These are phyloP conservation scores for Phylloscopus whistleri DNA, from an alignment of 2,113 vertebrate genomes.

Conservation along the genomic window DNA sequence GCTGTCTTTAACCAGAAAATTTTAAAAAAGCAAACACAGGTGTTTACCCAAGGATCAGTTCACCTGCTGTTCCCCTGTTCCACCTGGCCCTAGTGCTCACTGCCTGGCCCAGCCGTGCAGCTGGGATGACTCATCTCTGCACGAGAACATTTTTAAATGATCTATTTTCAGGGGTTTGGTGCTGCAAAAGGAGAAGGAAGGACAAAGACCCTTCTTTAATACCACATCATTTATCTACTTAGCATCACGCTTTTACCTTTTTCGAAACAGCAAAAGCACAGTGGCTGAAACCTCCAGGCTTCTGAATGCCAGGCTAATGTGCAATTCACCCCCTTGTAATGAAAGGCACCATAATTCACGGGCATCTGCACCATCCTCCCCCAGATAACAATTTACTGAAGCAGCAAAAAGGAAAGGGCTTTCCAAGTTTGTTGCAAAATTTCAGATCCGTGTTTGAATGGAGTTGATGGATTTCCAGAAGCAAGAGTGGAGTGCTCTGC, in stretches of 20 bases:
- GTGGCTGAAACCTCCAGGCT: neutral
- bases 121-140: constrained; percentile 7
- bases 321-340: neutral
- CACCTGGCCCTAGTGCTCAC: constrained; percentile 21
- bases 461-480: constrained; percentile 58
- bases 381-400: constrained; percentile 21
- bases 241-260: neutral
- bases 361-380: constrained; percentile 24
- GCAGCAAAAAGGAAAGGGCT: neutral
- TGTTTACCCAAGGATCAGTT: constrained; percentile 56
- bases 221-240: neutral
- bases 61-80: constrained; percentile 48
- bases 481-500: constrained; percentile 48
- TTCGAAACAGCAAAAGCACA: neutral
- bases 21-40: constrained; percentile 14
- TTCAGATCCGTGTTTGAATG: neutral
- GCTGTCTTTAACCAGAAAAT: constrained; percentile 21
- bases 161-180: neutral
- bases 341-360: constrained; percentile 17
- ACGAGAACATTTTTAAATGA: neutral
- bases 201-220: neutral
- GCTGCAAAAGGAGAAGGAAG: neutral
- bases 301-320: neutral
- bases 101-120: neutral
- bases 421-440: constrained; percentile 40